Base-by-base conservation (phyloP, 2,797 vertebrate genomes). In the Tapera naevia region DNA sequence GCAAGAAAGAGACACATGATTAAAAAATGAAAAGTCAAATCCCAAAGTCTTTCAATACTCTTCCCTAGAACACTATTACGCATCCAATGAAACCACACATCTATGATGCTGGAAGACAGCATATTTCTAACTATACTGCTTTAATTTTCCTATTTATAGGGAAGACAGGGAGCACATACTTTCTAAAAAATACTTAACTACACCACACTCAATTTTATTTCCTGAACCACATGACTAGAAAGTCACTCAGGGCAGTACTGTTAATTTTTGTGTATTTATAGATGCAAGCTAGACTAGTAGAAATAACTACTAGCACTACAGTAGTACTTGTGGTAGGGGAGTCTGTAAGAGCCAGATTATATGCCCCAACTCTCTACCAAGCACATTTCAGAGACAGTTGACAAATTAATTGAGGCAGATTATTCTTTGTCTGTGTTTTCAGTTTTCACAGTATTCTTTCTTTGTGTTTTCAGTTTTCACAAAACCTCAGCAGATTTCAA, bases 211-310 rank as follows among this genome's bases (percentile, higher is more conserved):
- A 4, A 30, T 23, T 57, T 80, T 88, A 70, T 74, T 89, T 89
- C 76, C 45, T 53, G 48, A 82, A 79, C 17, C 53, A 73, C 23
- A 76, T 30, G 22, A 80, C 66, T 27, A 82, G 50, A 83, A 84
- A 53, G 71, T 83, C 67, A 91, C 35, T 17, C n/a, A 32, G 32
- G 32, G 23, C 32, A 73, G 33, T 57, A 66, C 48, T 70, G 39
- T 56, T 69, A 14, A 54, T 88, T 88, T 88, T 75, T 51, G 14
- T 53, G 37, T 79, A 93, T 88, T 95, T 94, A 83, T 54, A 94
- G 62, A 50, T 53, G 28, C 41, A 86, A 53, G 15, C 13, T 71
- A 69, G 65, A 64, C n/a, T 37, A 60, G 61, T 1, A 88, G 74
- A 75, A 83, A 27, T n/a, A 62, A 76, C n/a, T 73, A 62, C 56